Conservation (phyloP, 1,140 invertebrate genomes). For the Sinonovacula constricta region DNA sequence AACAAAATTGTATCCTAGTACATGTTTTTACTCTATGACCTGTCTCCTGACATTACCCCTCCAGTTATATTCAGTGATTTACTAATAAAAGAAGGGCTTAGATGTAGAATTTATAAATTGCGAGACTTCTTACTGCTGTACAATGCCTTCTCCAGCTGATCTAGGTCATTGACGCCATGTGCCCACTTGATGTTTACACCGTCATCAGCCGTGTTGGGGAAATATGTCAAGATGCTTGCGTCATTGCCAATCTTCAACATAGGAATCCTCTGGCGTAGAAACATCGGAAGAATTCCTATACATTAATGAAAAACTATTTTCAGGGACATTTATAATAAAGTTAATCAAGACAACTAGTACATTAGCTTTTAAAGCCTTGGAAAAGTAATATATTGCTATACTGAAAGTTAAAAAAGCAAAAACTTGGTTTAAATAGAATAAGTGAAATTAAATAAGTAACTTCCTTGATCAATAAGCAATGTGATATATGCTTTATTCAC, state of each 20-base stretch:
- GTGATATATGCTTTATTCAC: no score
- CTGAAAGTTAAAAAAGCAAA: background rate
- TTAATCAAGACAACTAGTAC: background rate
- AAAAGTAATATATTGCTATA: background rate
- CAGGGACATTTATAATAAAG: background rate
- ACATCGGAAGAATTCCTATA: slow-evolving; percentile 68
- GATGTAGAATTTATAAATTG: no score
- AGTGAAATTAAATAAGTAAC: background rate
- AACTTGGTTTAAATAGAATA: background rate
- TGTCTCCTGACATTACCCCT: no score
- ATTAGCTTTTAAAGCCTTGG: background rate
- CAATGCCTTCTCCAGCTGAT: slow-evolving; percentile 83
- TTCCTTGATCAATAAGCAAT: no score
- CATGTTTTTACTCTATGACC: no score
- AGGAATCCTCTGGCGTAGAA: slow-evolving; percentile 60
- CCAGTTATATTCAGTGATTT: no score
- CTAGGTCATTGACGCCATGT: slow-evolving; percentile 88
- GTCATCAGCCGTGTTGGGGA: slow-evolving; percentile 79
- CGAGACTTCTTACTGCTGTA: slow-evolving; percentile 79
- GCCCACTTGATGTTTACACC: slow-evolving; percentile 89
- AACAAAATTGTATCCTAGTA: no score
- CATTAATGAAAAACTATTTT: background rate
- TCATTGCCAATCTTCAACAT: slow-evolving; percentile 66
- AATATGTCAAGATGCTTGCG: slow-evolving; percentile 66
- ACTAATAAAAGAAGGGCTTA: no score